Percentiles rank a stretch among this genome's conserved stretches.
Evolutionary conservation across 2,113 vertebrate species (phyloP).

Genomic region (Pterophyllum scalare): DNA sequence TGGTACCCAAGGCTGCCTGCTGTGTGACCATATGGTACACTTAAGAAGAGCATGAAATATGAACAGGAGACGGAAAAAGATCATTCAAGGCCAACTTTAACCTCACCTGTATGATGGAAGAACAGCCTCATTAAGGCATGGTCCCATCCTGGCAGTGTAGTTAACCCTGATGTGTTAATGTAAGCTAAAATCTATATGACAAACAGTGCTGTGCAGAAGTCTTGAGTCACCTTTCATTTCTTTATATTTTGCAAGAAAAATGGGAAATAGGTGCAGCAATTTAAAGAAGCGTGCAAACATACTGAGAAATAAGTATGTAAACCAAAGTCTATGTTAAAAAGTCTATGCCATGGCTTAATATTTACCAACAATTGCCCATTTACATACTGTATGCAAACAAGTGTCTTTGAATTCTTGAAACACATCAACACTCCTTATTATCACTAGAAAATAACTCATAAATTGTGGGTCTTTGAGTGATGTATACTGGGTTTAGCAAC

Average conservation of each 20-base stretch:
- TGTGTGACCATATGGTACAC: conserved; percentile 75
- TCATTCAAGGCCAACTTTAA: background rate
- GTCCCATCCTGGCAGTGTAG: background rate
- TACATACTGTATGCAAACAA: no score
- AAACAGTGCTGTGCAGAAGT: background rate
- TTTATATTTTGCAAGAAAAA: background rate
- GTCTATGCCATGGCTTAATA: no score
- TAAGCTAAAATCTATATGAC: background rate
- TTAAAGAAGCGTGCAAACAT: background rate
- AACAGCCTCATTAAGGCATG: background rate
- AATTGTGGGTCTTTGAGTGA: no score
- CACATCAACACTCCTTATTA: no score
- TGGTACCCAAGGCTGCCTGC: conserved; percentile 59
- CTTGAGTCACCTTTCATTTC: background rate
- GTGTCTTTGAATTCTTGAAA: no score
- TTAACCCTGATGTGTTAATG: background rate
- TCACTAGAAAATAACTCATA: no score
- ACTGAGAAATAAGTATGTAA: background rate
- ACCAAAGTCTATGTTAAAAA: background rate
- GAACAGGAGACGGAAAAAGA: background rate
- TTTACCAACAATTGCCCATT: no score
- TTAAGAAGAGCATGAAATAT: conserved; percentile 17
- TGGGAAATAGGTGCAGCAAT: background rate
- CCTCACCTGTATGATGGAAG: conserved; percentile 5
- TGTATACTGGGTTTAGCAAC: no score